These are phyloP conservation scores for Delphinus delphis DNA, from an alignment of 2,113 vertebrate genomes.

Conservation along the genomic window DNA sequence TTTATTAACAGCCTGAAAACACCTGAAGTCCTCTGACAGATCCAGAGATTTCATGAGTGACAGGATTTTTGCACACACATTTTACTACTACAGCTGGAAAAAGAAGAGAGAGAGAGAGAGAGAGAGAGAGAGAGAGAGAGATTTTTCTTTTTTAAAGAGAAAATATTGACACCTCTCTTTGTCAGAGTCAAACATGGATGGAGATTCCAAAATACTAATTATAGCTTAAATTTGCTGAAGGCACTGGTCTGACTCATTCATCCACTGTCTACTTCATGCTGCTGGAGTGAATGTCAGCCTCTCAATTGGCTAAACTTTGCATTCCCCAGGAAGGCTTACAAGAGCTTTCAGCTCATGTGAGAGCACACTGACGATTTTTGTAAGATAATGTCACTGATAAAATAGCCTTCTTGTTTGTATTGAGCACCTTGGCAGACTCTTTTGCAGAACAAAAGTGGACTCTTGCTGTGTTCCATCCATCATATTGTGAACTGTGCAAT, in stretches of 20 bases:
- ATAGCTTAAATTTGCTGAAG: slow-evolving; percentile 72
- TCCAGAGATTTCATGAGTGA: slow-evolving; percentile 71
- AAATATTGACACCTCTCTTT: slow-evolving; percentile 54
- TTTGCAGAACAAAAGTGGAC: slow-evolving; percentile 68
- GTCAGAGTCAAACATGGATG: slow-evolving; percentile 72
- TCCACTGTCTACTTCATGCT: slow-evolving; percentile 71
- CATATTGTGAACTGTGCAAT: slow-evolving; percentile 2
- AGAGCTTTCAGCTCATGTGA: slow-evolving; percentile 68
- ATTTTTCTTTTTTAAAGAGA: slow-evolving; percentile 40
- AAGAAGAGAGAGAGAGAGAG: not conserved
- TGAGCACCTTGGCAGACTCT: slow-evolving; percentile 63
- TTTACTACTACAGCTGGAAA: slow-evolving; percentile 60
- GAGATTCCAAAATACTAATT: slow-evolving; percentile 78
- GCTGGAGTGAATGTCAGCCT: slow-evolving; percentile 74
- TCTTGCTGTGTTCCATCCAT: slow-evolving; percentile 45
- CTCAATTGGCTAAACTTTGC: slow-evolving; percentile 76
- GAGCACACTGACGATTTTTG: slow-evolving; percentile 64
- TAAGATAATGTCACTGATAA: slow-evolving; percentile 67
- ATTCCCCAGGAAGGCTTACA: slow-evolving; percentile 72
- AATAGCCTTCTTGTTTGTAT: slow-evolving; percentile 47
- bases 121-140: not conserved
- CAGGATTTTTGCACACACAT: slow-evolving; percentile 69
- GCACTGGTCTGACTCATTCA: slow-evolving; percentile 76
- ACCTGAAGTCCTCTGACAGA: slow-evolving; percentile 63
- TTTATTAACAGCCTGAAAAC: slow-evolving; percentile 77